Conservation (phyloP, 2,888 invertebrate genomes). For the Diplolepis rosae region DNA sequence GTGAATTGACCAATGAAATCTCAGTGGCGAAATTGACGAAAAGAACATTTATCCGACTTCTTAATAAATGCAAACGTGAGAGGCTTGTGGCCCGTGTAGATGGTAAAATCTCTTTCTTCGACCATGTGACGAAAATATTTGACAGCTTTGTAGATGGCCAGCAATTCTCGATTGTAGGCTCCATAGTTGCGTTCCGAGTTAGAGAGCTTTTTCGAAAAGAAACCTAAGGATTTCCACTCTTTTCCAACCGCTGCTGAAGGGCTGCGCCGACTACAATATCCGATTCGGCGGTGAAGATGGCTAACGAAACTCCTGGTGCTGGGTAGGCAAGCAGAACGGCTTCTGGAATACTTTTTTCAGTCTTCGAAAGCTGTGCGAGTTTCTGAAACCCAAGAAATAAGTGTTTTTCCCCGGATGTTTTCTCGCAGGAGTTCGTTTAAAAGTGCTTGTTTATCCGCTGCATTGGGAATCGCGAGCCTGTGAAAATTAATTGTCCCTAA, state of each 20-base stretch:
- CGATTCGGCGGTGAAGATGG: constrained; percentile 46
- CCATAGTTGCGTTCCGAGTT: constrained; percentile 52
- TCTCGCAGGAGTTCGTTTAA: constrained; percentile 52
- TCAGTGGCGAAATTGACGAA: too few species aligned
- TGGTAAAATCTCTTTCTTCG: too few species aligned
- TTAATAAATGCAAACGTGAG: background rate
- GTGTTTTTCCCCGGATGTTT: constrained; percentile 16
- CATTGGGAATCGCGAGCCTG: constrained; percentile 62
- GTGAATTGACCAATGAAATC: too few species aligned
- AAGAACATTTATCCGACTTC: too few species aligned
- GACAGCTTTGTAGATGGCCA: too few species aligned
- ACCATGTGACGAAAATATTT: too few species aligned
- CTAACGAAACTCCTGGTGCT: constrained; percentile 4
- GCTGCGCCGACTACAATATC: constrained; percentile 50
- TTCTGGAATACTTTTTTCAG: constrained; percentile 35
- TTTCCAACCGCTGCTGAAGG: constrained; percentile 46
- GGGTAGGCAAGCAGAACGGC: constrained; percentile 45
- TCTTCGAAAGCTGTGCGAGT: constrained; percentile 37
- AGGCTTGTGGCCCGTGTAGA: constrained; percentile 48
- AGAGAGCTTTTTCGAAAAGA: too few species aligned
- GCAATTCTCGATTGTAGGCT: constrained; percentile 52
- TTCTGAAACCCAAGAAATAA: constrained; percentile 37
- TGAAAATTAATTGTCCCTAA: constrained; percentile 69
- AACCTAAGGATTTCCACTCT: constrained; percentile 49
- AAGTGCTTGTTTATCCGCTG: constrained; percentile 64